Percentiles rank a stretch among this genome's conserved stretches.
phyloP scores from a whole-genome alignment of 1,140 invertebrate species.

The Ostrea denselamellosa region DNA sequence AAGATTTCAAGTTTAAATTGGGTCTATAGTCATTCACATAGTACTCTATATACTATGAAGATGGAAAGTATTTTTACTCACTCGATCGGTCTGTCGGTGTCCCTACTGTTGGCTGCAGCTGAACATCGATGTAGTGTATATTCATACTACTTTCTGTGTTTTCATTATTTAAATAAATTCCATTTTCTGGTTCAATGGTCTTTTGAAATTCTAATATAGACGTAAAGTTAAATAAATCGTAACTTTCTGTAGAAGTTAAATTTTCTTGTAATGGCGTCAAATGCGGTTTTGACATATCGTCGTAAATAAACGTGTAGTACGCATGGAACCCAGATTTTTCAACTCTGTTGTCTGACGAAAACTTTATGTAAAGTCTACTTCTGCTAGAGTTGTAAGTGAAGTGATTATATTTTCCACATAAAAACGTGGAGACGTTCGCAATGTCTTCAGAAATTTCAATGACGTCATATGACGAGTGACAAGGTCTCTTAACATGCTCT shows the following conservation, averaged over 20 bases:
- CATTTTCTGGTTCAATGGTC: neutral
- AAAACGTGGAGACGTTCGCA: neutral
- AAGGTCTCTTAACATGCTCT: conserved; percentile 47
- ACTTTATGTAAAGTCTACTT: neutral
- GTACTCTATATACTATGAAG: neutral
- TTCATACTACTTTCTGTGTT: neutral
- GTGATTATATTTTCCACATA: conserved; percentile 4
- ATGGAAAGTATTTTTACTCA: neutral
- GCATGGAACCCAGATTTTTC: conserved; percentile 21
- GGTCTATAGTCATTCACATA: neutral
- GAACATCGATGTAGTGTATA: neutral
- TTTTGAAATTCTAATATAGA: neutral
- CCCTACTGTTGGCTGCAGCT: neutral
- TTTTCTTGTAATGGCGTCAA: neutral
- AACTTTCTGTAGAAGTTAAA: neutral
- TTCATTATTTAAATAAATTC: neutral
- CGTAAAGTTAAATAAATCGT: neutral
- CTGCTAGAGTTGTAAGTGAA: neutral
- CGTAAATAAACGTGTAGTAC: neutral
- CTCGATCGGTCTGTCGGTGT: neutral
- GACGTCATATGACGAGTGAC: conserved; percentile 45
- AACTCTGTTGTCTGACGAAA: conserved; percentile 6
- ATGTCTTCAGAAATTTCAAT: conserved; percentile 41
- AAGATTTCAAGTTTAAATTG: neutral
- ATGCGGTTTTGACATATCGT: neutral